Percentiles rank a stretch among this genome's conserved stretches.
Evolutionary conservation across 2,797 vertebrate genomes (phyloP).

Genomic region (Rhodeus uyekii): DNA sequence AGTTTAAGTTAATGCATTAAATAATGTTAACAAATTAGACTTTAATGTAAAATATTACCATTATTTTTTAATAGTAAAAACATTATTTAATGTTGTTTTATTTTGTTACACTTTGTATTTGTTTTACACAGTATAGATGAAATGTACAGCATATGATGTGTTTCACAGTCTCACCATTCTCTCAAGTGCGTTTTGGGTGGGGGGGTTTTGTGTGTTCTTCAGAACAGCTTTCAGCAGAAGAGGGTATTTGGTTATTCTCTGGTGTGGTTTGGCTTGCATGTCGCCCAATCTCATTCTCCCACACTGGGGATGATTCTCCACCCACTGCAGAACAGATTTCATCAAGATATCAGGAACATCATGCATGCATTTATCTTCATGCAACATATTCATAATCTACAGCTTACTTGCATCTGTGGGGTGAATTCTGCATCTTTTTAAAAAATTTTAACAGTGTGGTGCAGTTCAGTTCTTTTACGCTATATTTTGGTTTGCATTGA

Average conservation of each 20-base stretch:
- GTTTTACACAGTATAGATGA: background rate
- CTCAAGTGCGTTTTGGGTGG: conserved; percentile 63
- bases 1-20: no score
- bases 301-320: conserved; percentile 80
- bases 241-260: conserved; percentile 87
- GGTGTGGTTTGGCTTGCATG: conserved; percentile 86
- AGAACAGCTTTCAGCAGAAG: conserved; percentile 83
- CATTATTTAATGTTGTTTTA: background rate
- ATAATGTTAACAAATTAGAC: no score
- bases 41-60: no score
- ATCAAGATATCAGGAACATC: background rate
- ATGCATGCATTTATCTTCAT: background rate
- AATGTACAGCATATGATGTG: background rate
- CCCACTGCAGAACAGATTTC: conserved; percentile 75
- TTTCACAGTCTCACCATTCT: conserved; percentile 72
- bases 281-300: conserved; percentile 81
- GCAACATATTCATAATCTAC: background rate
- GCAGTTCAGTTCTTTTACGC: background rate
- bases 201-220: conserved; percentile 72
- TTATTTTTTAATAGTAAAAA: background rate
- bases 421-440: background rate
- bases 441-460: background rate
- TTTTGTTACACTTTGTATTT: background rate
- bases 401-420: background rate
- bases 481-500: background rate